phyloP scores from a whole-genome alignment of 2,888 invertebrate species.

The Polia nebulosa region DNA sequence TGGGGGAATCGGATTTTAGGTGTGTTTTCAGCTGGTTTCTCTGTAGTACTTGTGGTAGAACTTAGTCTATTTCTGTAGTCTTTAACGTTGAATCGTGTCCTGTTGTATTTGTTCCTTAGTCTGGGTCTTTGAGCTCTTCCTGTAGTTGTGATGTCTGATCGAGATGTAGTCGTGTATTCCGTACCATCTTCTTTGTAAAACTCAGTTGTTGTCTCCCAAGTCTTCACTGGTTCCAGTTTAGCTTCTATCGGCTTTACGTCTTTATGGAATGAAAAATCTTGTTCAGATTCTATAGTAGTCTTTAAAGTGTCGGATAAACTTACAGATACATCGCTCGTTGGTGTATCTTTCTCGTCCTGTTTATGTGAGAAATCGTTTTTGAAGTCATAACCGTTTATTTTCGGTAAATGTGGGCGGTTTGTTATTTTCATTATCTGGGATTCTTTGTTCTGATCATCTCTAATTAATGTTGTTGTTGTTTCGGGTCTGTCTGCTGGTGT shows the following conservation, averaged over 20 bases:
- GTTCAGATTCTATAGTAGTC: constrained; percentile 74
- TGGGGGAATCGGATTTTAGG: constrained; percentile 88
- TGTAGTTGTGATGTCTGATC: constrained; percentile 77
- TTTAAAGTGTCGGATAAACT: constrained; percentile 80
- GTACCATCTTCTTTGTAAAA: constrained; percentile 67
- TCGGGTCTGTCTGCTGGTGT: constrained; percentile 80
- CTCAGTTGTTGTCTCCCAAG: constrained; percentile 78
- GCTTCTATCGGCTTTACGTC: constrained; percentile 86
- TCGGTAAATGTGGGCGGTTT: constrained; percentile 79
- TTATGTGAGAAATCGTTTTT: constrained; percentile 86
- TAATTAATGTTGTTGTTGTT: constrained; percentile 79
- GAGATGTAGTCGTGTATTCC: constrained; percentile 79
- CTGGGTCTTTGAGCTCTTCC: constrained; percentile 80
- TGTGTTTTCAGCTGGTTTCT: constrained; percentile 78
- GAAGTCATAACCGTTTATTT: constrained; percentile 75
- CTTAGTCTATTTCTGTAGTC: constrained; percentile 93
- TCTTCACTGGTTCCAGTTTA: constrained; percentile 77
- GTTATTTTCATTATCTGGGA: constrained; percentile 90
- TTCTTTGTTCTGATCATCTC: constrained; percentile 81
- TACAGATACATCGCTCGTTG: constrained; percentile 88
- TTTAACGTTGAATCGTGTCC: constrained; percentile 94
- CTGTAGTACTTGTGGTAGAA: constrained; percentile 89
- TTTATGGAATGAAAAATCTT: constrained; percentile 86
- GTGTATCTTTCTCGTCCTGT: constrained; percentile 90
- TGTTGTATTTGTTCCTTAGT: constrained; percentile 90